Evolutionary conservation across 2,888 invertebrate genomes (phyloP), one percentile per base, ranked within the genome.

Genomic region (Dendrolimus pini): DNA sequence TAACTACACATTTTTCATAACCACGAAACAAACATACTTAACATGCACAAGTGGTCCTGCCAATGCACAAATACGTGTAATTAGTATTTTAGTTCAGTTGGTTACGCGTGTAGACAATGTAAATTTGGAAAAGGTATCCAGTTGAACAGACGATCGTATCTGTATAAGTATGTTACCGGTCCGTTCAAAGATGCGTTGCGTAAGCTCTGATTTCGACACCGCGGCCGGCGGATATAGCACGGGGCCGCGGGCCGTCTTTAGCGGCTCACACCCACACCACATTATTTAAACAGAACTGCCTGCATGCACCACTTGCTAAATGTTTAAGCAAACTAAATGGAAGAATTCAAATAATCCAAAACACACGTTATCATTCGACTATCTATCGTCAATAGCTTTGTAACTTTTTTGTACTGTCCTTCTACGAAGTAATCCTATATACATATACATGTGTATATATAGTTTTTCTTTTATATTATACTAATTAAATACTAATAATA

Each of bases 211-310:
- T 89, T 89, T 84, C 89, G 74, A 85, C 83, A 88, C 77, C 69
- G 75, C 75, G 74, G 70, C 73, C 75, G 67, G 68, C 74, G 78
- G 85, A 89, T 88, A 89, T 86, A 77, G 89, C 85, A 87, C 89
- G 85, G 89, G 89, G 89, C 81, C 89, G 78, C 85, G 89, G 89
- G 89, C 81, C 89, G 78, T 83, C 80, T 82, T 83, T 84, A 83
- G 76, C 72, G 74, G 82, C 74, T 77, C 78, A 83, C 85, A 77
- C 85, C 86, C 76, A 85, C 81, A 75, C 79, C 77, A 66, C 61
- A 70, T 69, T 78, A 72, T 85, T 85, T 82, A 80, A 81, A 84
- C 82, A 83, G 73, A 72, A 72, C 69, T 72, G 77, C 75, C 74
- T 75, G 77, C 72, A 74, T 66, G 79, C 61, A 67, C 71, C 70